phyloP scores from a whole-genome alignment of 2,888 invertebrate genomes.

The Cybosia mesomella region DNA sequence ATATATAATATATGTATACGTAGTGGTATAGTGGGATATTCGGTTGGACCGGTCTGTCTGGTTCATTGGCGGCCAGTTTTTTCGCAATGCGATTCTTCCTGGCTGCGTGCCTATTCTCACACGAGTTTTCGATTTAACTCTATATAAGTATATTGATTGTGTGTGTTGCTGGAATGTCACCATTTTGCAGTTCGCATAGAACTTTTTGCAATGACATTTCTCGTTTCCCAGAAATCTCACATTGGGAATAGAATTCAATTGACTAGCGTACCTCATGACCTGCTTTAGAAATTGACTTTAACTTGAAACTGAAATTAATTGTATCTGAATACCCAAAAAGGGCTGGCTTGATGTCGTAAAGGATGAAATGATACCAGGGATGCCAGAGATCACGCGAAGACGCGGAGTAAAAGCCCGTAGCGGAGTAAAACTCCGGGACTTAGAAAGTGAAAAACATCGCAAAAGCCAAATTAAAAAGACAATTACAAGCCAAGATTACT shows the following conservation, averaged over 20 bases:
- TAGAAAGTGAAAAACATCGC: too few species aligned
- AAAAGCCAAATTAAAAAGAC: too few species aligned
- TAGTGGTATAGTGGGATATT: constrained; percentile 45
- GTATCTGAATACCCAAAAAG: too few species aligned
- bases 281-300: too few species aligned
- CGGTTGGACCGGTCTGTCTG: constrained; percentile 61
- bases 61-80: constrained; percentile 60
- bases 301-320: too few species aligned
- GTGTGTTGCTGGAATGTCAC: constrained; percentile 9
- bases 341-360: too few species aligned
- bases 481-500: too few species aligned
- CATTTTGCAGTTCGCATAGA: too few species aligned
- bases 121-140: constrained; percentile 48
- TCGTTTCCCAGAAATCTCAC: neutral
- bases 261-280: neutral
- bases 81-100: constrained; percentile 70
- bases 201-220: neutral
- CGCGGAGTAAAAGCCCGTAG: too few species aligned
- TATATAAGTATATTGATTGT: constrained; percentile 21
- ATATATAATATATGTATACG: constrained; percentile 1
- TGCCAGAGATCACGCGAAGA: too few species aligned
- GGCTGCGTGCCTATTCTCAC: constrained; percentile 56
- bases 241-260: neutral
- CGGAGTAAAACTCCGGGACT: too few species aligned
- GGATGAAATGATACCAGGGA: too few species aligned